phyloP scores from a whole-genome alignment of 23 tunicate species.

The Botrylloides violaceus region DNA sequence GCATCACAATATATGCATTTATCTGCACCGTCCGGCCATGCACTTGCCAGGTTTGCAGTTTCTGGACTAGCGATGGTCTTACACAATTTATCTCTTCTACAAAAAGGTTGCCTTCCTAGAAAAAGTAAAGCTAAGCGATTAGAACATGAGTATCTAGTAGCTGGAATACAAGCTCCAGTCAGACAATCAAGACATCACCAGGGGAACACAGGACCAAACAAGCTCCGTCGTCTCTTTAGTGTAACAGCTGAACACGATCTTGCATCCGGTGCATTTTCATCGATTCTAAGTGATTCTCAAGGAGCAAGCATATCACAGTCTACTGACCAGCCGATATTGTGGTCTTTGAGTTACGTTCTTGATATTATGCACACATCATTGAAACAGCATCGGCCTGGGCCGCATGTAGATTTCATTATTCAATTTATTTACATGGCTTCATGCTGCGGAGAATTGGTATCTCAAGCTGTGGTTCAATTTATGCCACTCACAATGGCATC shows the following conservation, averaged over 20 bases:
- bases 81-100: slow-evolving; percentile 30
- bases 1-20: slow-evolving; percentile 24
- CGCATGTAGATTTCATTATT: slow-evolving; percentile 37
- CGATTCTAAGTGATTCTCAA: slow-evolving; percentile 15
- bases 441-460: slow-evolving; percentile 44
- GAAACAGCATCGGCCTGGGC: slow-evolving; percentile 14
- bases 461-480: slow-evolving; percentile 55
- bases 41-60: slow-evolving; percentile 46
- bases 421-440: slow-evolving; percentile 42
- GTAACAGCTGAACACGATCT: slow-evolving; percentile 85
- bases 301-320: background rate
- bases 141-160: slow-evolving; percentile 22
- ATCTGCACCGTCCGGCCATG: slow-evolving; percentile 43
- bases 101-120: slow-evolving; percentile 31
- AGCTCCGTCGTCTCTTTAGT: slow-evolving; percentile 78
- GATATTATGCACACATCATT: slow-evolving; percentile 13
- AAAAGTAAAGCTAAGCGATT: background rate
- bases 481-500: slow-evolving; percentile 47
- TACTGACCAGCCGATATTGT: slow-evolving; percentile 5
- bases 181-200: background rate
- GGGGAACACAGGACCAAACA: slow-evolving; percentile 18
- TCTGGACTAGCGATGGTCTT: slow-evolving; percentile 52
- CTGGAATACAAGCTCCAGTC: slow-evolving; percentile 21
- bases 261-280: slow-evolving; percentile 23
- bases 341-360: slow-evolving; percentile 14